Evolutionary conservation across 2,888 invertebrate species (phyloP), one percentile per base, ranked within the genome.

Genomic region (Agonopterix alstromeriana): DNA sequence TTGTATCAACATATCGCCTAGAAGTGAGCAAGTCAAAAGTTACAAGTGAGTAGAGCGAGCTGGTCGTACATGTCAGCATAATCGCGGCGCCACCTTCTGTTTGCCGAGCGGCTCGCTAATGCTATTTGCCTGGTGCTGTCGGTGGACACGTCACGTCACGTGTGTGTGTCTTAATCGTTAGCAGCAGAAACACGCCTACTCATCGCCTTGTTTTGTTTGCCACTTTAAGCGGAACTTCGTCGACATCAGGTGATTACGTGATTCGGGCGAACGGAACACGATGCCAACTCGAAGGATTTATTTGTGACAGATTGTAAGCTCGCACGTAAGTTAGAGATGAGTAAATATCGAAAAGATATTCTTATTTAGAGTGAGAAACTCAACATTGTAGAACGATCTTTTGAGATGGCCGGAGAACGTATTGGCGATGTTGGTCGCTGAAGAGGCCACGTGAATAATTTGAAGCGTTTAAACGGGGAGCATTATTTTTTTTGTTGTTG

Each of bases 151-250:
- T 73, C 76, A 74, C 75, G 70, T 73, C 72, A 74, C 70, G 70
- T 69, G 59, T 82, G 81, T 85, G 78, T 81, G 70, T 85, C 82
- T 87, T 85, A 82, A 81, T 86, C 77, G 78, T 85, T 85, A 82
- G 67, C 66, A 69, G 72, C 75, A 71, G 75, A 68, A 78, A 82
- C 79, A 76, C 76, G 70, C 69, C 68, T 70, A 76, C 72, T 74
- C 73, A 69, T 75, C 73, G 71, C 73, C 73, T 70, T 78, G 76
- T 81, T 75, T 76, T 76, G 78, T 76, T 80, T 81, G 75, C 69
- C 72, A 73, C 80, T 77, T 80, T 76, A 71, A 74, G 65, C 65
- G 62, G 65, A 65, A 81, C 74, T 80, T 77, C 61, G 70, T 65
- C 63, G 65, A 63, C 68, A 67, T 69, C 70, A 73, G 72, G 72